Evolutionary conservation across 2,888 invertebrate genomes (phyloP).

Genomic region (Parnassius glacialis): DNA sequence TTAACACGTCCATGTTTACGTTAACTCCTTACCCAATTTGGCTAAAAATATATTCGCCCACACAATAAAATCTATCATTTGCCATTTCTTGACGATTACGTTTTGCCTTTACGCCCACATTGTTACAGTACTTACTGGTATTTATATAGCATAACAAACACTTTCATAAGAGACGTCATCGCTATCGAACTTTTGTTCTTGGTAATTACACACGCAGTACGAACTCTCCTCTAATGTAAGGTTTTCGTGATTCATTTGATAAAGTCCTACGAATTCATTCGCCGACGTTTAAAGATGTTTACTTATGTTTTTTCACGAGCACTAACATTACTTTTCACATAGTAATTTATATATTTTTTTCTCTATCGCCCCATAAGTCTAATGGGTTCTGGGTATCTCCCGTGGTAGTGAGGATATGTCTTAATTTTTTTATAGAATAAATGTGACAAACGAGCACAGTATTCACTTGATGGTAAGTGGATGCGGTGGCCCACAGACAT

Average conservation of each 20-base stretch:
- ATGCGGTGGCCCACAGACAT: too few species aligned
- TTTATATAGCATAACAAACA: background rate
- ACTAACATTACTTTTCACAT: too few species aligned
- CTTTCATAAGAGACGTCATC: background rate
- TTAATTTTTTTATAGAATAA: too few species aligned
- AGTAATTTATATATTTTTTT: too few species aligned
- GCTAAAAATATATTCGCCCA: background rate
- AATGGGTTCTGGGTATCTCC: too few species aligned
- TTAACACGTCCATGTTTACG: background rate
- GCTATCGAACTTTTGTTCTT: background rate
- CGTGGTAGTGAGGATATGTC: too few species aligned
- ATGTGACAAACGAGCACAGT: too few species aligned
- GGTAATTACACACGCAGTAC: background rate
- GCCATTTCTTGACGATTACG: background rate
- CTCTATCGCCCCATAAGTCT: too few species aligned
- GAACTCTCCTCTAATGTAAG: background rate
- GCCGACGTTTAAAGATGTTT: background rate
- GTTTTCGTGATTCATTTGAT: background rate
- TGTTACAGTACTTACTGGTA: background rate
- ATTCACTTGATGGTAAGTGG: too few species aligned
- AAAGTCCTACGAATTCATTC: background rate
- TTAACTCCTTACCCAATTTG: background rate
- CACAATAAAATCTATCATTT: background rate
- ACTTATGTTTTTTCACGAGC: background rate
- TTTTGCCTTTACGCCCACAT: constrained; percentile 1